Conservation (phyloP, 2,113 vertebrate genomes). For the Dicrurus megarhynchus region DNA sequence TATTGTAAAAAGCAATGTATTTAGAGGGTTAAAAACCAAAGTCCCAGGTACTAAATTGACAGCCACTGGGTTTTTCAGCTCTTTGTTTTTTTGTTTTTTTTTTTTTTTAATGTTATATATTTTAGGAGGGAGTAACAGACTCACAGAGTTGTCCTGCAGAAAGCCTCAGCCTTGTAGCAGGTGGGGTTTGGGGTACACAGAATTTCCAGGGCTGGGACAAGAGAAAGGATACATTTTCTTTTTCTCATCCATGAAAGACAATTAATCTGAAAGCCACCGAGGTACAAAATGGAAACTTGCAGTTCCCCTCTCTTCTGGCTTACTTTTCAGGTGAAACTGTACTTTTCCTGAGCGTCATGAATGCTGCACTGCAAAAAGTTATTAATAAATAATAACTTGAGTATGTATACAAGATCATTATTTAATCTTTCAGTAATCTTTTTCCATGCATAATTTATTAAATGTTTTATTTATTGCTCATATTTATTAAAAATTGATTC, state of each 20-base stretch:
- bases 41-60: background rate
- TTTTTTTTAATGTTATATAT: background rate
- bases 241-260: background rate
- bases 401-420: slow-evolving; percentile 63
- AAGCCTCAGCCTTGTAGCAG: background rate
- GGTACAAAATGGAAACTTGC: background rate
- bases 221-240: background rate
- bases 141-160: background rate
- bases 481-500: slow-evolving; percentile 69
- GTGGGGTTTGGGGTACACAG: background rate
- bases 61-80: background rate
- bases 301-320: background rate
- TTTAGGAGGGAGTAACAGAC: background rate
- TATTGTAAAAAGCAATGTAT: background rate
- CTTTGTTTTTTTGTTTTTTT: background rate
- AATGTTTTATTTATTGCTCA: slow-evolving; percentile 67
- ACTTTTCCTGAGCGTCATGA: background rate
- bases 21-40: background rate
- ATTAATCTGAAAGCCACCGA: background rate
- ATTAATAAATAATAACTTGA: slow-evolving; percentile 59
- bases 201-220: background rate
- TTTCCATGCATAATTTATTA: slow-evolving; percentile 60
- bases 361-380: background rate
- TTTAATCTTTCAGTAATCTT: slow-evolving; percentile 68
- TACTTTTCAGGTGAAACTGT: slow-evolving; percentile 2